These are phyloP conservation scores for Channa maculata DNA, from an alignment of 2,113 vertebrate species.

Conservation along the genomic window DNA sequence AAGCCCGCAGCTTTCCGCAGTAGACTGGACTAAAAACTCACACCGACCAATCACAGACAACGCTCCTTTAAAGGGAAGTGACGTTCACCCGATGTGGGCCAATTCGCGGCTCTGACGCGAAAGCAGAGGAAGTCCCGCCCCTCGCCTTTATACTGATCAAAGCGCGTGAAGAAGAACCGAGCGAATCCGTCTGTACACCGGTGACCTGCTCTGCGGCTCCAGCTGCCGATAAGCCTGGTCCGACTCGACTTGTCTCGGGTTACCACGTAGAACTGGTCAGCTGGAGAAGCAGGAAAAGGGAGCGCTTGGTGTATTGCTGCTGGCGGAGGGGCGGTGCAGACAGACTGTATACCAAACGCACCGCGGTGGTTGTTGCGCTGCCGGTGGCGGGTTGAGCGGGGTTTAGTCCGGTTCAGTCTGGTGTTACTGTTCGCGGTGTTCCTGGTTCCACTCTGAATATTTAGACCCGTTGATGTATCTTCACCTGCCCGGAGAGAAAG, in stretches of 20 bases:
- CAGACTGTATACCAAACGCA: neutral
- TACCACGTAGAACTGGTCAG: neutral
- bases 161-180: conserved; percentile 36
- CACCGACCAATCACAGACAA: conserved; percentile 38
- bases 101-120: conserved; percentile 14
- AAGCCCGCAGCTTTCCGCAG: neutral
- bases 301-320: neutral
- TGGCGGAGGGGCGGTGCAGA: conserved; percentile 35
- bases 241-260: fast-evolving
- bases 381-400: neutral
- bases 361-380: neutral
- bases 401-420: neutral
- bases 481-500: neutral
- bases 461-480: fast-evolving
- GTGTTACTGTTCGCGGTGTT: too few relatives aligned
- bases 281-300: neutral
- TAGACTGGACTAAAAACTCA: neutral
- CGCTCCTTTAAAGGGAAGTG: conserved; percentile 36
- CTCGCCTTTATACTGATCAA: conserved; percentile 24
- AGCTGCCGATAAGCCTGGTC: conserved; percentile 38
- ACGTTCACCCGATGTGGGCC: fast-evolving
- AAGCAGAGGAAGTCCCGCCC: conserved; percentile 52
- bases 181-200: neutral
- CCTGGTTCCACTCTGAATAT: neutral
- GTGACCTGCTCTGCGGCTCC: neutral